Conservation (phyloP, 2,113 vertebrate species). For the Hydrochoerus hydrochaeris region DNA sequence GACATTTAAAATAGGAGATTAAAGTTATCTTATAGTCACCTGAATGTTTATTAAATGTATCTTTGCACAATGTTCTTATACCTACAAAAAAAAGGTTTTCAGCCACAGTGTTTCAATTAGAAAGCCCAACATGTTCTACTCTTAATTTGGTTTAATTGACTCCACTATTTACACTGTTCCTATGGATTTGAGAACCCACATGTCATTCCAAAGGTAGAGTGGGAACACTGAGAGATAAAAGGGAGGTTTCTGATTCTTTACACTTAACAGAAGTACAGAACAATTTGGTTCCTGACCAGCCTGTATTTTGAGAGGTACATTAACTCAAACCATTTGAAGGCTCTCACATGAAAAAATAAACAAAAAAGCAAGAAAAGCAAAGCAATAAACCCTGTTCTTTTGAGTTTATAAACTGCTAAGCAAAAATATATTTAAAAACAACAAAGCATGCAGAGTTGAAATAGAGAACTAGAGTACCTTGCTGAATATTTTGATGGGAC, state of each 20-base stretch:
- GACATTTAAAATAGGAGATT: slow-evolving; percentile 1
- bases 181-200: not conserved
- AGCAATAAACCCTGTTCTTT: not conserved
- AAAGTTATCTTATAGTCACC: not conserved
- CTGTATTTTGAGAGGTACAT: not conserved
- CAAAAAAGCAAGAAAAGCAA: not conserved
- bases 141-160: not conserved
- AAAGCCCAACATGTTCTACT: not conserved
- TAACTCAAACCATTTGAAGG: not conserved
- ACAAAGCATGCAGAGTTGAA: not conserved
- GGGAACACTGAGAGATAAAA: not conserved
- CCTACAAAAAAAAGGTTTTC: not conserved
- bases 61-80: not conserved
- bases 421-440: not conserved
- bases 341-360: not conserved
- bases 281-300: not conserved
- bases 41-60: not conserved
- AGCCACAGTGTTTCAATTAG: not conserved
- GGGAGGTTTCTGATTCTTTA: not conserved
- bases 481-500: not conserved
- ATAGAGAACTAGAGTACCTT: not conserved
- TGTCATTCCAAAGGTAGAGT: not conserved
- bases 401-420: not conserved
- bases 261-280: not conserved
- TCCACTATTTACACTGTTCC: not conserved